Conservation (phyloP, 1,140 invertebrate genomes). For the Melanaphis sacchari region DNA sequence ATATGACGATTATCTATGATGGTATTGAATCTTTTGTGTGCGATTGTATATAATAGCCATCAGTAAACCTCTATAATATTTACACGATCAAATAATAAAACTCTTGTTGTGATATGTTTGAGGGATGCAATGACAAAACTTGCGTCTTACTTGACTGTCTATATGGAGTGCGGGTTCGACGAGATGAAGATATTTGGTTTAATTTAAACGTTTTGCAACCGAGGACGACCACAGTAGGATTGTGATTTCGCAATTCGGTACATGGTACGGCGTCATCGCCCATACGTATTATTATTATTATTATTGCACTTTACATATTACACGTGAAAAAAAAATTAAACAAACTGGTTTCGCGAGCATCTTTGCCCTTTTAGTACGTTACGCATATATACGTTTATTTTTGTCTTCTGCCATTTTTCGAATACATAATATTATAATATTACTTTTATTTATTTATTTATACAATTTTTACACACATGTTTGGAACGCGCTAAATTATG, state of each 20-base stretch:
- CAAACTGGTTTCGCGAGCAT: background rate
- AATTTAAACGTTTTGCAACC: background rate
- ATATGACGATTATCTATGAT: no score
- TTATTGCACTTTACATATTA: conserved; percentile 6
- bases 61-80: no score
- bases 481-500: background rate
- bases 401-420: background rate
- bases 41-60: no score
- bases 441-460: background rate
- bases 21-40: no score
- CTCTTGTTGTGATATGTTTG: no score
- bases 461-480: background rate
- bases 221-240: background rate
- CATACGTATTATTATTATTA: background rate
- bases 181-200: no score
- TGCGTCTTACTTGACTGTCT: no score
- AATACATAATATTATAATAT: conserved; percentile 24
- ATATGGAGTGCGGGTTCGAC: no score
- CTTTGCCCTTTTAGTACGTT: background rate
- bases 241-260: background rate
- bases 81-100: no score
- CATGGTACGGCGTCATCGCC: background rate
- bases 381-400: background rate
- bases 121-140: no score
- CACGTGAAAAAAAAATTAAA: background rate